Base-by-base conservation (phyloP, 2,113 vertebrate genomes). In the Syrrhaptes paradoxus region DNA sequence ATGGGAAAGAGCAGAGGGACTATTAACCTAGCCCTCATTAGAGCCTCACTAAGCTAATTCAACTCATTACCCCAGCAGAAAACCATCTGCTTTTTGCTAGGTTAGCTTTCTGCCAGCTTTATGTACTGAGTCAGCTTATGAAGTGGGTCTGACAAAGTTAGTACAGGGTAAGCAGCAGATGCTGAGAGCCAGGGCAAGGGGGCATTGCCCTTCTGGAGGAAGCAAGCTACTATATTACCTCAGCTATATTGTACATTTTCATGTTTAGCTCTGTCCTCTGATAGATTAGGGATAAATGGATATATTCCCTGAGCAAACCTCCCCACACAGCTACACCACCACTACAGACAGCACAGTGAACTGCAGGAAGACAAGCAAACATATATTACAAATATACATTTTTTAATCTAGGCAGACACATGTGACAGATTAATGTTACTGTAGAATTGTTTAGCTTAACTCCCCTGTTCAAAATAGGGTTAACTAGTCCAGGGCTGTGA, bases 31-130 rank as follows among this genome's bases (percentile, higher is more conserved):
- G 51, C 55, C 76, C 83, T 89, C 55, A 88, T 81, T 77, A 92
- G 26, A 84, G 76, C 36, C 51, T 87, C 29, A 24, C 61, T 86
- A 70, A 87, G 57, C 72, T 80, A 88, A 88, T 82, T 85, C 67
- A 88, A 67, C 71, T 87, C 67, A 86, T 66, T 83, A 93, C n/a
- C n/a, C 71, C 87, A 90, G 75, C 82, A 90, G 79, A 94, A 81
- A 92, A 63, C 38, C 21, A 28, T 20, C 82, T 21, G n/a, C 36
- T 71, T 94, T 94, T 84, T 84, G 83, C 86, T 86, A 80, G 46
- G 79, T 71, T 93, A 93, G 96, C 87, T 84, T 90, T 84, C 86
- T 86, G 65, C 48, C 82, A 76, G 79, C 68, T 55, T 77, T 73
- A 73, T 13, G 25, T 58, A 80, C 72, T 19, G 46, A 92, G 59